phyloP scores from a whole-genome alignment of 2,797 vertebrate genomes.

The Dendrocincla tyrannina region DNA sequence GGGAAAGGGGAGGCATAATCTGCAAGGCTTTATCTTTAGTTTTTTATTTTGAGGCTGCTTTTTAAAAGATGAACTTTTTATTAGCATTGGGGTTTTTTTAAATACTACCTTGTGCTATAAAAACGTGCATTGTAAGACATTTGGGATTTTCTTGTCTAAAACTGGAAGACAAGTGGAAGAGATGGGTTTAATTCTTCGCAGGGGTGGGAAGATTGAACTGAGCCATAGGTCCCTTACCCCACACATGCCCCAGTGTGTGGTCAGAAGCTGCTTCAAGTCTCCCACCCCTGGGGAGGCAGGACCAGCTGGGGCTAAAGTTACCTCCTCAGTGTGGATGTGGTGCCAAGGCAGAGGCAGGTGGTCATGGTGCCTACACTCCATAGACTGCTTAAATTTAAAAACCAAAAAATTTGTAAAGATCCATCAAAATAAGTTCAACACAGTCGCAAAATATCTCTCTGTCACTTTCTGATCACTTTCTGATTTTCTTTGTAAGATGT shows the following conservation, averaged over 20 bases:
- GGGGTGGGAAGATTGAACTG: background rate
- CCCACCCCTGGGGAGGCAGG: background rate
- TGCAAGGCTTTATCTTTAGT: background rate
- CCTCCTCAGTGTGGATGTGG: background rate
- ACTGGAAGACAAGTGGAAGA: background rate
- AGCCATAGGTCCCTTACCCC: background rate
- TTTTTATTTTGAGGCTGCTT: background rate
- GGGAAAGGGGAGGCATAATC: background rate
- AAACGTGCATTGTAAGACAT: background rate
- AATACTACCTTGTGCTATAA: background rate
- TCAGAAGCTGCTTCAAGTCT: background rate
- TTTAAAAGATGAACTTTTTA: background rate
- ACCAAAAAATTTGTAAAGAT: background rate
- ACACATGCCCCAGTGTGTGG: accelerated
- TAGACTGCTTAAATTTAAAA: background rate
- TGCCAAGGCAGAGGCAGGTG: background rate
- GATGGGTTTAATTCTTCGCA: background rate
- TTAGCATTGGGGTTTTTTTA: background rate
- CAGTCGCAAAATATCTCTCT: background rate
- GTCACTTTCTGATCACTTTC: background rate
- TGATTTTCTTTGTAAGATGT: background rate
- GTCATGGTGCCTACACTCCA: background rate
- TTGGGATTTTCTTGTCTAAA: background rate
- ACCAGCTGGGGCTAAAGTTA: background rate
- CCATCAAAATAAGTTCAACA: background rate